These are phyloP conservation scores for Meiosimyza platycephala DNA, from an alignment of 2,888 invertebrate genomes.

Conservation along the genomic window DNA sequence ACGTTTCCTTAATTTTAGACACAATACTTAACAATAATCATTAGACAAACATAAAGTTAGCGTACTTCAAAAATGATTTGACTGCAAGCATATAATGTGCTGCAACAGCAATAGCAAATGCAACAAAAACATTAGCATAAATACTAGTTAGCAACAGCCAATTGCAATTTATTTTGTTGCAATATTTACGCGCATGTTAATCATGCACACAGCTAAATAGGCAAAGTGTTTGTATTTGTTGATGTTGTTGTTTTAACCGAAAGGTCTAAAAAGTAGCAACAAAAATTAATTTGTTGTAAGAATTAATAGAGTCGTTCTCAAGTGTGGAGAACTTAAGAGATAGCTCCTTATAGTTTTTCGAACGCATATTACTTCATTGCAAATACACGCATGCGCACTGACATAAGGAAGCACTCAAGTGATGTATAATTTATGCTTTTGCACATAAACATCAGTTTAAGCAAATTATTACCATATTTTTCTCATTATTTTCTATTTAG, in stretches of 20 bases:
- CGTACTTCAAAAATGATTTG: too few relatives aligned
- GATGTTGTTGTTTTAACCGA: too few relatives aligned
- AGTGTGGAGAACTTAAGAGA: too few relatives aligned
- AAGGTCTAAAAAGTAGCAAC: too few relatives aligned
- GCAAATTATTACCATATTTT: too few relatives aligned
- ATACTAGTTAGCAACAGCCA: conserved; percentile 8
- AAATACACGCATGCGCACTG: conserved; percentile 43
- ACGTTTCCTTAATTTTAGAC: conserved; percentile 1
- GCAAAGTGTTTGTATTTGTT: background rate
- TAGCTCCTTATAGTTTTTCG: too few relatives aligned
- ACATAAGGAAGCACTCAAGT: conserved; percentile 63
- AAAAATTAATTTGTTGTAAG: too few relatives aligned
- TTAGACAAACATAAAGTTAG: conserved; percentile 25
- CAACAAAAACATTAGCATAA: conserved; percentile 7
- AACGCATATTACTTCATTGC: too few relatives aligned
- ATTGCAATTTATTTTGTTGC: background rate
- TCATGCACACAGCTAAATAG: background rate
- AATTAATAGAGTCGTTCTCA: too few relatives aligned
- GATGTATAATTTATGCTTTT: conserved; percentile 61
- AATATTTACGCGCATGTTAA: conserved; percentile 8
- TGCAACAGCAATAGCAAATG: background rate
- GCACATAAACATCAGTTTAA: background rate
- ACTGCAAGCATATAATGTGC: too few relatives aligned
- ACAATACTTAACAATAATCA: conserved; percentile 19
- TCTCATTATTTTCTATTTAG: too few relatives aligned